phyloP scores from a whole-genome alignment of 2,113 vertebrate species.

The Ovibos moschatus region DNA sequence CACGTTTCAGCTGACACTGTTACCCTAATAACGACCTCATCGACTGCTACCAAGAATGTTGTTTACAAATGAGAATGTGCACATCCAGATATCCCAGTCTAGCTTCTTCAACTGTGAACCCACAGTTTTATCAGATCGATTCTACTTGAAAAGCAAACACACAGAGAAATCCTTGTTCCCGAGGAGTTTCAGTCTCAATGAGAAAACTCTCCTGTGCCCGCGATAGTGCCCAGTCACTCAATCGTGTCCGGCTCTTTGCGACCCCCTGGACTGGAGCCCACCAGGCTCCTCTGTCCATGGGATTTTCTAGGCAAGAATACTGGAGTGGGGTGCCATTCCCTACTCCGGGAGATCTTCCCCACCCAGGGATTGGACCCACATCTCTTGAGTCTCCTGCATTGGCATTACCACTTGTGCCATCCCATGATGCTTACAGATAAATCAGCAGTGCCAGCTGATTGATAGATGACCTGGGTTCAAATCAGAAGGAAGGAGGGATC shows the following conservation, averaged over 20 bases:
- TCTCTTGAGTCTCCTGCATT: not conserved
- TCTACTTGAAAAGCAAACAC: not conserved
- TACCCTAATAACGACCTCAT: not conserved
- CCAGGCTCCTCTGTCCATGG: not conserved
- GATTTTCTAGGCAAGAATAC: not conserved
- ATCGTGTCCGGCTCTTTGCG: fast-evolving
- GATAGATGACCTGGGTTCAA: not conserved
- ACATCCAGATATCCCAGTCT: too few species aligned
- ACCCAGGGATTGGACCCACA: not conserved
- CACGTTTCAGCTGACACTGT: not conserved
- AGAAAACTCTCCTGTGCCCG: not conserved
- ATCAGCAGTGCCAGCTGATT: not conserved
- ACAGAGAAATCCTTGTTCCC: not conserved
- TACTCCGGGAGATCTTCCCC: not conserved
- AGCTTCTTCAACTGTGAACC: not conserved
- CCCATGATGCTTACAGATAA: not conserved
- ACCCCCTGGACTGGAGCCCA: not conserved
- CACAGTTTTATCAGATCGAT: not conserved
- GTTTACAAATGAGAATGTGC: not conserved
- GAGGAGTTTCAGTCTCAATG: not conserved
- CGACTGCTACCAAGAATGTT: not conserved
- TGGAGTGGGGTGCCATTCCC: not conserved
- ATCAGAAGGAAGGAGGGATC: not conserved
- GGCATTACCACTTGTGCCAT: not conserved
- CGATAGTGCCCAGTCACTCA: not conserved